Percentiles rank a stretch among this genome's conserved stretches.
Evolutionary conservation across 2,888 invertebrate species (phyloP).

Genomic region (Eudemis profundana): DNA sequence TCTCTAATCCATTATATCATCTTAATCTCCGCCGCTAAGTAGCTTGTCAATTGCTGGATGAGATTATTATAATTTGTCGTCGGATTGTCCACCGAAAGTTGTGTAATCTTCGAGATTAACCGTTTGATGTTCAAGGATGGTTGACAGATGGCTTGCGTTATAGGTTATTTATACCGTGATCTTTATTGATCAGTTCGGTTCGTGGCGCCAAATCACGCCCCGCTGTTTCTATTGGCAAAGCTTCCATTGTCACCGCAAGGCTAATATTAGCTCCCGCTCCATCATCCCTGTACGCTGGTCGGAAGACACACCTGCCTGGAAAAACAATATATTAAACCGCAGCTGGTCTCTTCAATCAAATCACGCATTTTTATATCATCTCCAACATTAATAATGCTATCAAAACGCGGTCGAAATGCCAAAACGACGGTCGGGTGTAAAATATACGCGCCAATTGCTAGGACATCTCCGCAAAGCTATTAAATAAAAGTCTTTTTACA

Average conservation of each 20-base stretch:
- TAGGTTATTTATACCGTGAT: constrained; percentile 65
- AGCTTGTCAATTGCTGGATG: constrained; percentile 64
- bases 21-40: constrained; percentile 57
- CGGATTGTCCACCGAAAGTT: constrained; percentile 38
- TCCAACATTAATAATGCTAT: constrained; percentile 77
- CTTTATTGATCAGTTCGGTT: constrained; percentile 71
- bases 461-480: constrained; percentile 80
- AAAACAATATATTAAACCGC: constrained; percentile 72
- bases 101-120: constrained; percentile 43
- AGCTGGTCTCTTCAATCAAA: constrained; percentile 75
- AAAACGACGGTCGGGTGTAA: constrained; percentile 76
- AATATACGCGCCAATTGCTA: constrained; percentile 79
- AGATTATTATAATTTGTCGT: constrained; percentile 51
- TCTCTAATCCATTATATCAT: constrained; percentile 62
- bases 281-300: constrained; percentile 55
- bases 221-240: constrained; percentile 73
- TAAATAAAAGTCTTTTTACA: constrained; percentile 85
- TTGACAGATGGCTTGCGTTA: constrained; percentile 61
- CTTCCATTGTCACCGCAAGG: constrained; percentile 63
- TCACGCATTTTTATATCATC: constrained; percentile 77
- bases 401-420: constrained; percentile 73
- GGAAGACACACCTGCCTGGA: constrained; percentile 60
- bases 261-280: constrained; percentile 57
- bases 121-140: constrained; percentile 55
- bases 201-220: constrained; percentile 67